Evolutionary conservation across 1,140 invertebrate genomes (phyloP).

Genomic region (Pseudomyrmex dendroicus): DNA sequence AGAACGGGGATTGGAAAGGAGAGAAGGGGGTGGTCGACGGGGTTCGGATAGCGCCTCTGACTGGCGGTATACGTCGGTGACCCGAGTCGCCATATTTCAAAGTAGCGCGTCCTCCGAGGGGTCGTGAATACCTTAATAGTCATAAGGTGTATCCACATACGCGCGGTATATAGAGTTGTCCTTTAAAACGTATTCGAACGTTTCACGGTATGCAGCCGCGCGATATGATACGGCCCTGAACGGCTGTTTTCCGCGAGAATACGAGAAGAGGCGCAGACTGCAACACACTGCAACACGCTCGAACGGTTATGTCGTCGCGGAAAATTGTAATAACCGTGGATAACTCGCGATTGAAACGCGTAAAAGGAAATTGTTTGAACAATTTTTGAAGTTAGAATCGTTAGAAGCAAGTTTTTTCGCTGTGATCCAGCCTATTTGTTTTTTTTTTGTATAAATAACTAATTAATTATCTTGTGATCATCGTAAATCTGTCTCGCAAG

Average conservation of each 20-base stretch:
- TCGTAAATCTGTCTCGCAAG: not conserved
- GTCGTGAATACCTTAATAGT: conserved; percentile 84
- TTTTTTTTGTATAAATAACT: not conserved
- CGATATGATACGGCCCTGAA: conserved; percentile 60
- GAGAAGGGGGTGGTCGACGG: conserved; percentile 22
- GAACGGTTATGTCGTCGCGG: conserved; percentile 2
- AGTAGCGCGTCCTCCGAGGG: conserved; percentile 78
- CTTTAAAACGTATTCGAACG: conserved; percentile 60
- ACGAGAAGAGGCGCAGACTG: conserved; percentile 33
- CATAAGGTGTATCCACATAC: conserved; percentile 77
- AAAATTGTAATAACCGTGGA: conserved; percentile 52
- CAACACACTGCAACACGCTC: not conserved
- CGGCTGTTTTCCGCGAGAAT: conserved; percentile 50
- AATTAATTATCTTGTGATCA: not conserved
- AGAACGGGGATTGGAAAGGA: conserved; percentile 10
- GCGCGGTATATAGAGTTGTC: conserved; percentile 48
- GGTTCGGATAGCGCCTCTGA: conserved; percentile 35
- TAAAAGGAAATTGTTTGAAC: conserved; percentile 34
- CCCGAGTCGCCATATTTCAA: conserved; percentile 79
- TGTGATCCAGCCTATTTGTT: too few species aligned
- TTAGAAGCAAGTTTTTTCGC: not conserved
- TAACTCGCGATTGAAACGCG: conserved; percentile 56
- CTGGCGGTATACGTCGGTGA: conserved; percentile 59
- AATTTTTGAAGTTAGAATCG: conserved; percentile 35
- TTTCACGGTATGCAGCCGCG: conserved; percentile 10